Evolutionary conservation across 2,113 vertebrate species (phyloP), one percentile per base, ranked within the genome.

Genomic region (Fulica atra): DNA sequence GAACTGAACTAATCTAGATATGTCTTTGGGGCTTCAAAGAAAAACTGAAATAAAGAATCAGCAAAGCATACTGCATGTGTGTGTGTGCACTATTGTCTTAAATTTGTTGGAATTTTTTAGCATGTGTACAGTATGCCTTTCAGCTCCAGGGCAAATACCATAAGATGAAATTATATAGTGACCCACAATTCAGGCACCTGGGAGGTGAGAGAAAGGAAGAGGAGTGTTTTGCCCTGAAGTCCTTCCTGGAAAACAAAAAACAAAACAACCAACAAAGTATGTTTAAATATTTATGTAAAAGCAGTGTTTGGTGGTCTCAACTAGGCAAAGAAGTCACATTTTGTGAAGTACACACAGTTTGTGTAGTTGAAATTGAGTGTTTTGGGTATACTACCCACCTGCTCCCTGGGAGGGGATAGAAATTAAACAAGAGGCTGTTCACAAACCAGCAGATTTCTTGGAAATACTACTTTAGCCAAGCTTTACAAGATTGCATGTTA

Each of bases 21-120:
- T 54, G 48, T 79, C 60, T 63, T 68, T 65, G 44, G 16, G 36
- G 66, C 9, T 77, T 36, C 3, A 33, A 77, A 77, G 7, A 36
- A 79, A 80, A 83, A 11, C 60, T 69, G 20, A 68, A 92, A n/a
- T 44, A 53, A 78, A 61, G 46, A 68, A 28, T 61, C n/a, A 44
- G 16, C 20, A 66, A 68, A 76, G 1, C 3, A 40, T 65, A 16
- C 7, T 28, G 25, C 0, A 1, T 80, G 33, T 13, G 1, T 26
- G 16, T 35, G 31, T 79, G 9, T 19, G 13, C 10, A 16, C 20
- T 36, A 44, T 8, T 57, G 33, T 8, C 46, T 68, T 71, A 40
- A 63, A 91, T 54, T 46, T 61, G 8, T 31, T 76, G n/a, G 46
- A 35, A 20, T 12, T 57, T 69, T 71, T 72, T 61, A 50, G 26